These are phyloP conservation scores for Himalopsyche tibetana DNA, from an alignment of 2,888 invertebrate species.

Conservation along the genomic window DNA sequence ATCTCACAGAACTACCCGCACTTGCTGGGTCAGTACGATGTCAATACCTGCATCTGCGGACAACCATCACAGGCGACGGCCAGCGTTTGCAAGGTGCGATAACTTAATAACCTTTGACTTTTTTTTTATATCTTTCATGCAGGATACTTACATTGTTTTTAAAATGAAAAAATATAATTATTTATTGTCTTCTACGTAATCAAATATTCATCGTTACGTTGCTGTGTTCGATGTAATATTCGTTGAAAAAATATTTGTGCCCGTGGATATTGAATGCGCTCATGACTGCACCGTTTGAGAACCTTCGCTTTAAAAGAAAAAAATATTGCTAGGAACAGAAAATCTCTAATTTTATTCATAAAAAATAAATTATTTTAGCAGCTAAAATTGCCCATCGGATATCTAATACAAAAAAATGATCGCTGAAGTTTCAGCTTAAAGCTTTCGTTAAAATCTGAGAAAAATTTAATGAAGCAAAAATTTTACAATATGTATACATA, in stretches of 20 bases:
- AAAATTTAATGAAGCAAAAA: too few relatives aligned
- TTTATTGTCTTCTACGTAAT: too few relatives aligned
- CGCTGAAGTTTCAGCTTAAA: not conserved
- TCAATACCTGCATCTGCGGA: constrained; percentile 84
- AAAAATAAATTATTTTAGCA: not conserved
- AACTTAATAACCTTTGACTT: not conserved
- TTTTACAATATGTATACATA: too few relatives aligned
- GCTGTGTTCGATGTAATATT: too few relatives aligned
- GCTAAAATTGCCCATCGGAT: not conserved
- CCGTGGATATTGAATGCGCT: too few relatives aligned
- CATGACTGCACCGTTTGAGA: not conserved
- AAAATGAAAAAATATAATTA: too few relatives aligned
- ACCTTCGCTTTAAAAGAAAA: not conserved
- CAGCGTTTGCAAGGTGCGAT: constrained; percentile 85
- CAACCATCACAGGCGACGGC: constrained; percentile 78
- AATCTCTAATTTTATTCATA: too few relatives aligned
- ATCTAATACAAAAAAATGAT: not conserved
- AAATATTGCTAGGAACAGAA: too few relatives aligned
- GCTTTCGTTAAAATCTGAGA: not conserved
- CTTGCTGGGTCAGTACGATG: constrained; percentile 77
- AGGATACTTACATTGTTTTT: too few relatives aligned
- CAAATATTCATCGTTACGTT: too few relatives aligned
- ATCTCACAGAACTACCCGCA: constrained; percentile 77
- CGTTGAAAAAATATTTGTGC: not conserved
- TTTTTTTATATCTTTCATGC: too few relatives aligned